These are phyloP conservation scores for Colius striatus DNA, from an alignment of 2,113 vertebrate species.

Conservation along the genomic window DNA sequence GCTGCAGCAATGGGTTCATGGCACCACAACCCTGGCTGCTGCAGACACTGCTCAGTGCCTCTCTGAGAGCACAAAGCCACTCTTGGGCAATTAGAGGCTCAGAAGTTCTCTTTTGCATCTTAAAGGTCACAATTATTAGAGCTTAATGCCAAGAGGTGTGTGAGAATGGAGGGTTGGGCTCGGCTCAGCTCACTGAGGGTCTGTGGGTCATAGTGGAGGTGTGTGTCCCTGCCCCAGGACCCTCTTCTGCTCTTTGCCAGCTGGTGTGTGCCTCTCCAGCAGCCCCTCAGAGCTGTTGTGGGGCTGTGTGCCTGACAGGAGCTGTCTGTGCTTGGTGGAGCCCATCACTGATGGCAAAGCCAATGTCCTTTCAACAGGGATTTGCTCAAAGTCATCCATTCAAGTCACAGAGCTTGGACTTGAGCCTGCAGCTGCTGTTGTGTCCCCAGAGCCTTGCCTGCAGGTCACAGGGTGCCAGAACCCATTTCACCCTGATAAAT, in stretches of 20 bases:
- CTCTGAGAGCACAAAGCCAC: background rate
- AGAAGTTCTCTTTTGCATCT: background rate
- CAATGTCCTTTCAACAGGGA: accelerated
- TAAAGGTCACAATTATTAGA: background rate
- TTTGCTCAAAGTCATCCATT: background rate
- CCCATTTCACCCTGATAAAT: accelerated
- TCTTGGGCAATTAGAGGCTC: background rate
- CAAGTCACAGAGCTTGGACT: accelerated
- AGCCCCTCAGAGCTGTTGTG: accelerated
- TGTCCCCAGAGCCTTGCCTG: background rate
- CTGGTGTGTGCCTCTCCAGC: background rate
- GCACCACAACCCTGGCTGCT: background rate
- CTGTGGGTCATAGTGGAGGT: background rate
- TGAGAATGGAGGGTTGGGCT: background rate
- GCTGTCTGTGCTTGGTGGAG: background rate
- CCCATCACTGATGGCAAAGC: accelerated
- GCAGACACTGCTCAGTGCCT: background rate
- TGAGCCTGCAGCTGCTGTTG: accelerated
- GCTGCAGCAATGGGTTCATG: background rate
- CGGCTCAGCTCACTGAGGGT: accelerated
- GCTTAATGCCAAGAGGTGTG: background rate
- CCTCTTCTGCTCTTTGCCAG: background rate
- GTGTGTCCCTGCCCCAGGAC: background rate
- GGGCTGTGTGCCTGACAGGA: background rate
- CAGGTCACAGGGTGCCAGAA: background rate